phyloP scores from a whole-genome alignment of 2,797 vertebrate species.

The Myotis planiceps region DNA sequence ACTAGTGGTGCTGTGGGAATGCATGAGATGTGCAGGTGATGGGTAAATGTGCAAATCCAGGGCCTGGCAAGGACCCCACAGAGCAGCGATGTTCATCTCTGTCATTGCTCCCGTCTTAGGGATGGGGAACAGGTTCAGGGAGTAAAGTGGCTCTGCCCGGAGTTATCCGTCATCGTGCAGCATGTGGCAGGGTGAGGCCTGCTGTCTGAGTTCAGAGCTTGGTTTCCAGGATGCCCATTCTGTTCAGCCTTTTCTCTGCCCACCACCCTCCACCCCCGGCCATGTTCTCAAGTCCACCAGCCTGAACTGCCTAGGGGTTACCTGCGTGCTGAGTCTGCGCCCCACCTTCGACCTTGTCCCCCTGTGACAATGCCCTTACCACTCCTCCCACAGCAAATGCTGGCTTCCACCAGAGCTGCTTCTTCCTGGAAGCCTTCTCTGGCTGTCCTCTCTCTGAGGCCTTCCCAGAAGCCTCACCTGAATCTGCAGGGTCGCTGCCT shows the following conservation, averaged over 20 bases:
- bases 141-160: neutral
- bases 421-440: constrained; percentile 27
- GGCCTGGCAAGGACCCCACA: neutral
- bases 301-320: neutral
- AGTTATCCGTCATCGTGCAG: neutral
- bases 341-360: neutral
- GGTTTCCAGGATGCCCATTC: neutral
- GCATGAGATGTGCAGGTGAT: neutral
- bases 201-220: neutral
- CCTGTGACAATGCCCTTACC: neutral
- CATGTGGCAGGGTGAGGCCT: neutral
- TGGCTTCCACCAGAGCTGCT: neutral
- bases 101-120: neutral
- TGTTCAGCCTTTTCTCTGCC: neutral
- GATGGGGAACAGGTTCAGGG: neutral
- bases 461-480: neutral
- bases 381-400: neutral
- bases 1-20: neutral
- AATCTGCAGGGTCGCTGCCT: neutral
- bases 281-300: neutral
- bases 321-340: neutral
- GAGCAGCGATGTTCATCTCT: neutral
- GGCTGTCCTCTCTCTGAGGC: neutral
- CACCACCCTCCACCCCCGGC: neutral
- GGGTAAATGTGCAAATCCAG: neutral